Evolutionary conservation across 2,113 vertebrate species (phyloP).

Genomic region (Etheostoma spectabile): DNA sequence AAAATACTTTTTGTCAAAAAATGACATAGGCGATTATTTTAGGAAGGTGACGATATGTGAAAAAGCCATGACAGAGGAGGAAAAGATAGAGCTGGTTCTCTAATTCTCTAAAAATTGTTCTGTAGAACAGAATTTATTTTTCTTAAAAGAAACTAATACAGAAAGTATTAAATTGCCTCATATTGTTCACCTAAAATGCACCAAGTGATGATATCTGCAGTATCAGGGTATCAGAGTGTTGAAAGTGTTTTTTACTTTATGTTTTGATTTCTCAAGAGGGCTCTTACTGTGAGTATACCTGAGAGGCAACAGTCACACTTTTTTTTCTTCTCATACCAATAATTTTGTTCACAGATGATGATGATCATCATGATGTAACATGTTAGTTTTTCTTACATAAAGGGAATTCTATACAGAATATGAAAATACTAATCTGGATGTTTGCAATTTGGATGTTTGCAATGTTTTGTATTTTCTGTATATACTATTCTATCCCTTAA

Average conservation of each 20-base stretch:
- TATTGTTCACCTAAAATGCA: background rate
- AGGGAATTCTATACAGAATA: background rate
- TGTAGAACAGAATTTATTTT: background rate
- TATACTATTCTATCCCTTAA: background rate
- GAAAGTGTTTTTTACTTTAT: slow-evolving; percentile 15
- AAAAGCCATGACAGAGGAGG: too few species aligned
- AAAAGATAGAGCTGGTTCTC: background rate
- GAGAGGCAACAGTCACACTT: slow-evolving; percentile 41
- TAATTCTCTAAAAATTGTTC: background rate
- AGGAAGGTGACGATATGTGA: too few species aligned
- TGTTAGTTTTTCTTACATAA: background rate
- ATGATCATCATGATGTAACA: slow-evolving; percentile 6
- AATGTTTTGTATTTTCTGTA: background rate
- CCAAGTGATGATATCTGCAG: background rate
- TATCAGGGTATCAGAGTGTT: slow-evolving; percentile 1
- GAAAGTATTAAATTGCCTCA: too few species aligned
- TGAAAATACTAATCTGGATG: too few species aligned
- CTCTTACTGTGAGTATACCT: slow-evolving; percentile 29
- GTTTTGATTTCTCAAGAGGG: slow-evolving; percentile 20
- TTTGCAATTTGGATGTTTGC: too few species aligned
- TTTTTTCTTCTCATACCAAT: slow-evolving; percentile 35
- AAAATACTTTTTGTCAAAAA: too few species aligned
- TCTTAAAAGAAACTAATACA: background rate
- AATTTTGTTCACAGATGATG: slow-evolving; percentile 46
- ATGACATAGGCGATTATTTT: too few species aligned